Evolutionary conservation across 1,140 invertebrate species (phyloP).

Genomic region (Pseudomyrmex concolor): DNA sequence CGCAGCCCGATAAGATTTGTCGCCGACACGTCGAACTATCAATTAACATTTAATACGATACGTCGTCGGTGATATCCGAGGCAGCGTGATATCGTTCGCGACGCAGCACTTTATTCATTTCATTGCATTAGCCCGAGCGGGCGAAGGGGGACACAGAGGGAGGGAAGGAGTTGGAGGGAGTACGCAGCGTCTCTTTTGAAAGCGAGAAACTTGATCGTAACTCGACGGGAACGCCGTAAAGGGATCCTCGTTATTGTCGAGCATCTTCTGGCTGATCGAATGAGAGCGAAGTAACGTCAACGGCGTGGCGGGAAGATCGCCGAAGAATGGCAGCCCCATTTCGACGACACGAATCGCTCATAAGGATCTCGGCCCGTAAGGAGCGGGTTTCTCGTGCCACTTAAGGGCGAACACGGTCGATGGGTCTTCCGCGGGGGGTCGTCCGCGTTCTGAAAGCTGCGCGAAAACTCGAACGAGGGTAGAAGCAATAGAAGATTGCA

Average conservation of each 20-base stretch:
- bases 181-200: constrained; percentile 46
- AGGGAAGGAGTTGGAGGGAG: too few species aligned
- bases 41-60: constrained; percentile 59
- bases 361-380: constrained; percentile 37
- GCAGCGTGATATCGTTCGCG: constrained; percentile 34
- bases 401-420: constrained; percentile 61
- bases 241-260: constrained; percentile 64
- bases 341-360: constrained; percentile 59
- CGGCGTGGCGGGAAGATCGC: constrained; percentile 58
- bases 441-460: constrained; percentile 44
- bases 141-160: too few species aligned
- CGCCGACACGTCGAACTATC: constrained; percentile 41
- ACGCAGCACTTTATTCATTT: constrained; percentile 57
- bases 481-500: constrained; percentile 63
- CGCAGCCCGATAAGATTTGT: constrained; percentile 48
- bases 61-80: constrained; percentile 19
- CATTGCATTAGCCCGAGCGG: constrained; percentile 38
- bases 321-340: constrained; percentile 61
- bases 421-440: constrained; percentile 32
- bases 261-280: constrained; percentile 60
- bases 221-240: constrained; percentile 60
- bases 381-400: constrained; percentile 52
- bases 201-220: constrained; percentile 63
- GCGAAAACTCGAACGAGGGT: constrained; percentile 35
- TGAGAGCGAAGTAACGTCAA: constrained; percentile 66